phyloP scores from a whole-genome alignment of 1,140 invertebrate genomes.

The Maconellicoccus hirsutus region DNA sequence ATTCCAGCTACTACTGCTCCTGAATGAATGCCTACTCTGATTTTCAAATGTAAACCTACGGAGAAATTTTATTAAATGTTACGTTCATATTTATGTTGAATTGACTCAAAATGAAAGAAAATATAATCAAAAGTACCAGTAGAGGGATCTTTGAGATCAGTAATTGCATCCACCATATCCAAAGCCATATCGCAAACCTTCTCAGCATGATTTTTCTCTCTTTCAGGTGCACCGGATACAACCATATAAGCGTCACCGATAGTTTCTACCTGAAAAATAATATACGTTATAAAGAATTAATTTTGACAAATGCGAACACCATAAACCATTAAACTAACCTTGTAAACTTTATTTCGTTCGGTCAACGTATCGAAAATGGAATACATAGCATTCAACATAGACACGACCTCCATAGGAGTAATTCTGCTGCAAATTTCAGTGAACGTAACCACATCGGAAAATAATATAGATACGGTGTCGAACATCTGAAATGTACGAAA shows the following conservation, averaged over 20 bases:
- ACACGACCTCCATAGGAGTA: conserved; percentile 90
- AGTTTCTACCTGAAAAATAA: conserved; percentile 72
- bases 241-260: conserved; percentile 97
- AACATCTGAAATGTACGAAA: conserved; percentile 80
- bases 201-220: conserved; percentile 78
- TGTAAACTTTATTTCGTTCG: conserved; percentile 85
- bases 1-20: conserved; percentile 88
- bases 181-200: conserved; percentile 92
- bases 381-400: conserved; percentile 94
- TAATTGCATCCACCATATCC: conserved; percentile 90
- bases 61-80: not conserved
- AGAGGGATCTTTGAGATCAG: conserved; percentile 78
- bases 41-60: conserved; percentile 69
- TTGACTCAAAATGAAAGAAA: not conserved
- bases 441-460: conserved; percentile 94
- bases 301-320: too few species aligned
- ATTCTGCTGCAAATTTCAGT: conserved; percentile 91
- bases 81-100: not conserved
- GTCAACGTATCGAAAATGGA: conserved; percentile 84
- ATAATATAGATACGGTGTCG: conserved; percentile 86
- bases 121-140: conserved; percentile 45
- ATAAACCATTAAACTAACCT: conserved; percentile 46
- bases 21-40: conserved; percentile 80
- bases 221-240: conserved; percentile 85
- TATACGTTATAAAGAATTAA: too few species aligned